Percentiles rank a stretch among this genome's conserved stretches.
Evolutionary conservation across 2,888 invertebrate genomes (phyloP).

Genomic region (Trissolcus brochymenae): DNA sequence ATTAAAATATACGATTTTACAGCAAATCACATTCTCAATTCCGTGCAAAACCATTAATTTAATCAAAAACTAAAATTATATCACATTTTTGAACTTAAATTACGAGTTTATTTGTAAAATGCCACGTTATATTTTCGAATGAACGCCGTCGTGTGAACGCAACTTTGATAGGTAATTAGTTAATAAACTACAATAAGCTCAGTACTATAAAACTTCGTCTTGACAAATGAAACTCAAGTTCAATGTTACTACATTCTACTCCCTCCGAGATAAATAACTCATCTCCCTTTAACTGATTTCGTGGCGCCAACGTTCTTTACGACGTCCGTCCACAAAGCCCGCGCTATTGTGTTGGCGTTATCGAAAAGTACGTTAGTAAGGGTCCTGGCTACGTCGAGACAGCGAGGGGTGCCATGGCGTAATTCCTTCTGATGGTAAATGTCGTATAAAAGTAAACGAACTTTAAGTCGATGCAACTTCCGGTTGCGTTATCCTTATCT

Average conservation of each 20-base stretch:
- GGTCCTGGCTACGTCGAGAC: too few relatives aligned
- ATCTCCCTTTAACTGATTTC: constrained; percentile 67
- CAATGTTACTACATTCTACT: constrained; percentile 60
- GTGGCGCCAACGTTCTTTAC: constrained; percentile 73
- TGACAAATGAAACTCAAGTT: constrained; percentile 48
- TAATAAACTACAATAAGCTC: constrained; percentile 29
- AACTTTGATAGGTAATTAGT: constrained; percentile 23
- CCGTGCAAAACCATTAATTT: too few relatives aligned
- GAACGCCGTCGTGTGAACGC: too few relatives aligned
- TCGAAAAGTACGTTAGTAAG: constrained; percentile 30
- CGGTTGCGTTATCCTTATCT: constrained; percentile 64
- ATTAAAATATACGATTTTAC: constrained; percentile 2
- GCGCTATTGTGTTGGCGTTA: constrained; percentile 45
- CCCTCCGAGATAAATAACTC: constrained; percentile 67
- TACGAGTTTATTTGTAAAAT: too few relatives aligned
- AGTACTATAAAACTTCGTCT: constrained; percentile 36
- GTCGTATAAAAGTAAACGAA: constrained; percentile 45
- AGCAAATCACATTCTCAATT: too few relatives aligned
- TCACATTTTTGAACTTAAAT: too few relatives aligned
- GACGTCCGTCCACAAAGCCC: constrained; percentile 62
- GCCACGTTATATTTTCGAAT: too few relatives aligned
- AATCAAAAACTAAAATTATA: too few relatives aligned
- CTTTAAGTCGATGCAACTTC: constrained; percentile 49
- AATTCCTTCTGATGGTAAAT: constrained; percentile 52
- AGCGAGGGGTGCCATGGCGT: constrained; percentile 45